Conservation (phyloP, 2,113 vertebrate species). For the Hippolais icterina region DNA sequence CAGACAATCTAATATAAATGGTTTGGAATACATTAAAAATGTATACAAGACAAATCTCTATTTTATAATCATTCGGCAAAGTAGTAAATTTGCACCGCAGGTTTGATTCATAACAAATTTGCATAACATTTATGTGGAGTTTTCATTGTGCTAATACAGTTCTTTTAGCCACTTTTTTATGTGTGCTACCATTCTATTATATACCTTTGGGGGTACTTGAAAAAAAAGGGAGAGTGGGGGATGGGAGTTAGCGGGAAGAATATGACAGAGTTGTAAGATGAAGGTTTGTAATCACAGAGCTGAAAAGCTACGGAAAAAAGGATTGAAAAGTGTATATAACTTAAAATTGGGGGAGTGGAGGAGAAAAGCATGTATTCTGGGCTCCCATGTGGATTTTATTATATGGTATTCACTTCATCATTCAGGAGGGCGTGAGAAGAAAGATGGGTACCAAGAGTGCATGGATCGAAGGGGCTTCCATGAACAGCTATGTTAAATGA, state of each 20-base stretch:
- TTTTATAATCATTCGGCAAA: conserved; percentile 63
- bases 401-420: background rate
- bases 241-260: background rate
- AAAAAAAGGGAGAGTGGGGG: conserved; percentile 30
- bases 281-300: conserved; percentile 53
- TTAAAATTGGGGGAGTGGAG: background rate
- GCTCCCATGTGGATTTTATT: background rate
- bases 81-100: conserved; percentile 70
- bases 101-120: conserved; percentile 71
- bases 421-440: background rate
- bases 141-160: conserved; percentile 60
- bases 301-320: conserved; percentile 7
- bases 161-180: conserved; percentile 52
- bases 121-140: conserved; percentile 67
- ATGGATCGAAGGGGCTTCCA: background rate
- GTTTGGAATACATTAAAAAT: conserved; percentile 71
- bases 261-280: background rate
- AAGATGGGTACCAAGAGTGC: background rate
- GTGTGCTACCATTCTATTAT: conserved; percentile 30
- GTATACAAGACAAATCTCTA: conserved; percentile 68
- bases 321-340: background rate
- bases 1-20: conserved; percentile 62
- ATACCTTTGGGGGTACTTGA: conserved; percentile 19
- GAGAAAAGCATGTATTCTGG: background rate
- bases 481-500: conserved; percentile 11